Conservation (phyloP, 2,888 invertebrate genomes). For the Copidosoma aretas region DNA sequence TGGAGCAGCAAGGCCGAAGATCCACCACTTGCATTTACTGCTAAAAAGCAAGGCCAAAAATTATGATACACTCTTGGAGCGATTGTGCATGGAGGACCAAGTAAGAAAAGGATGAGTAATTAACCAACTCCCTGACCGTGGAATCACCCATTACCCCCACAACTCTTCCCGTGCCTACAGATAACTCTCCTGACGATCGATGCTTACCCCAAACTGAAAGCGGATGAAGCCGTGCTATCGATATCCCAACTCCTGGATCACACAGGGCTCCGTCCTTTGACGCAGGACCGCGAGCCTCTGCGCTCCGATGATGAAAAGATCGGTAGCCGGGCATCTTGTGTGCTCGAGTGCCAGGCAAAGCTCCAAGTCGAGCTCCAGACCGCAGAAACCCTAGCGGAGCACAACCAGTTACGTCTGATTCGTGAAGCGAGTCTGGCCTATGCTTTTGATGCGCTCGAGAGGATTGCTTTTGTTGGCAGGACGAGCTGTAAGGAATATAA, state of each 20-base stretch:
- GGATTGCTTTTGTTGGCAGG: slow-evolving; percentile 60
- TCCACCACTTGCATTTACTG: slow-evolving; percentile 62
- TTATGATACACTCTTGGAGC: slow-evolving; percentile 56
- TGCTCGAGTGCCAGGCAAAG: not conserved
- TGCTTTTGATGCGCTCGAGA: slow-evolving; percentile 58
- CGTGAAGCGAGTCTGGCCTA: slow-evolving; percentile 56
- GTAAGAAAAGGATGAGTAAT: too few relatives aligned
- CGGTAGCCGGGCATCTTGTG: not conserved
- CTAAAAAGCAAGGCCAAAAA: slow-evolving; percentile 55
- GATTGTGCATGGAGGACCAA: slow-evolving; percentile 55
- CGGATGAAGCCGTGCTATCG: slow-evolving; percentile 5
- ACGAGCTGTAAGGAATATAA: slow-evolving; percentile 60
- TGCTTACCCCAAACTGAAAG: slow-evolving; percentile 15
- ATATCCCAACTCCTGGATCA: not conserved
- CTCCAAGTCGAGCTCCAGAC: slow-evolving; percentile 2
- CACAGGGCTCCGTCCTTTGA: not conserved
- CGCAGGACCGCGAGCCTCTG: not conserved
- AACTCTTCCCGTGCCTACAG: slow-evolving; percentile 1
- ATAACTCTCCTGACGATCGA: slow-evolving; percentile 22
- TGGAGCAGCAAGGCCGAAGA: slow-evolving; percentile 62
- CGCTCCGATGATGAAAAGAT: not conserved
- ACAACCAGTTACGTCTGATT: slow-evolving; percentile 43
- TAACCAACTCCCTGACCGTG: too few relatives aligned
- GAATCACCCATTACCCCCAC: too few relatives aligned
- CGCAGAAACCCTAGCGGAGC: slow-evolving; percentile 11